Evolutionary conservation across 2,113 vertebrate species (phyloP).

Genomic region (Coracopsis vasa): DNA sequence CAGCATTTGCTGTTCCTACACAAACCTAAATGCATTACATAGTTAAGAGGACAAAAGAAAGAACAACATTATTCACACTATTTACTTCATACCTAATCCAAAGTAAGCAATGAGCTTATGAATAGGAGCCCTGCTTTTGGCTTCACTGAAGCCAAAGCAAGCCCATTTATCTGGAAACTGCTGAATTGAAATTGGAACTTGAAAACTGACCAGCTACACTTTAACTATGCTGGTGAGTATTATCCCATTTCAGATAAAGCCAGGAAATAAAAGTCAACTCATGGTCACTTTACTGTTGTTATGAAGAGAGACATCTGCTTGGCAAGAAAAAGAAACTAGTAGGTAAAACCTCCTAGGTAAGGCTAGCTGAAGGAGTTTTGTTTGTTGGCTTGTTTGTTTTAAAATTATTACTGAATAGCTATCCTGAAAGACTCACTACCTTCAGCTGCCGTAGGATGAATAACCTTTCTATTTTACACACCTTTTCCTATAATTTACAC

Average conservation of each 20-base stretch:
- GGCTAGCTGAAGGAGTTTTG: not conserved
- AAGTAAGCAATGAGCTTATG: not conserved
- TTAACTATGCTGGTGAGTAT: not conserved
- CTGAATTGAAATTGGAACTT: not conserved
- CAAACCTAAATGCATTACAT: not conserved
- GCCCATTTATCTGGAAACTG: not conserved
- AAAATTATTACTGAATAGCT: not conserved
- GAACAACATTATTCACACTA: not conserved
- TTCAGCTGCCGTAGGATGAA: not conserved
- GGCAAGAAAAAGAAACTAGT: not conserved
- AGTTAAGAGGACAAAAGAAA: not conserved
- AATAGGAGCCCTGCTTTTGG: not conserved
- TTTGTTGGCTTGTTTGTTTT: not conserved
- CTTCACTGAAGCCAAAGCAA: not conserved
- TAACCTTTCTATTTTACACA: not conserved
- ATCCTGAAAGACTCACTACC: not conserved
- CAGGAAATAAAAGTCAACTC: not conserved
- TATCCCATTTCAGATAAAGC: not conserved
- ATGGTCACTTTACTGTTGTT: not conserved
- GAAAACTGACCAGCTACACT: not conserved
- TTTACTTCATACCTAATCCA: slow-evolving; percentile 24
- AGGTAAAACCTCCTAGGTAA: not conserved
- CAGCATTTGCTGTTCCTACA: not conserved
- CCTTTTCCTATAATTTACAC: not conserved
- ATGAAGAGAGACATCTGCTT: not conserved